Evolutionary conservation across 2,113 vertebrate genomes (phyloP).

Genomic region (Pogonocichla stellata): DNA sequence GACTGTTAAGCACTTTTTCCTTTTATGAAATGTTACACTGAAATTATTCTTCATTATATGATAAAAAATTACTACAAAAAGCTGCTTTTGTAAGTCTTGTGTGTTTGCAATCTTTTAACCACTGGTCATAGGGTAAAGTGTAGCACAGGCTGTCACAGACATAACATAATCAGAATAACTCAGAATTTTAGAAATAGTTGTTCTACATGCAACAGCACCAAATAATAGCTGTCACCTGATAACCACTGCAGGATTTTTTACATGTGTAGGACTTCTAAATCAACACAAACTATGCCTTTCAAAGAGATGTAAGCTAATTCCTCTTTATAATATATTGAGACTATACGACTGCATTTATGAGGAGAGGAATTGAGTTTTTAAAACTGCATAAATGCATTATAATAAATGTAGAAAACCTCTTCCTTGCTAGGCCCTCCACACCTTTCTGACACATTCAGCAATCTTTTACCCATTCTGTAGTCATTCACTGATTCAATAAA

Average conservation of each 20-base stretch:
- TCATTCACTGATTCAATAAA: neutral
- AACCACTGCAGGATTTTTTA: neutral
- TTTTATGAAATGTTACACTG: neutral
- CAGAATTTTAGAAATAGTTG: neutral
- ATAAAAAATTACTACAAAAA: neutral
- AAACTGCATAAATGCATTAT: neutral
- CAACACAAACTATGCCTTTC: neutral
- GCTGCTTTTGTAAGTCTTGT: neutral
- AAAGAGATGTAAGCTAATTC: neutral
- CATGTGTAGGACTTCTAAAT: neutral
- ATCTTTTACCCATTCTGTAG: neutral
- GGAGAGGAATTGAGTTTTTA: neutral
- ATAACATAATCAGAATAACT: neutral
- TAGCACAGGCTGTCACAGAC: neutral
- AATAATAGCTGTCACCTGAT: neutral
- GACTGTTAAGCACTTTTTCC: neutral
- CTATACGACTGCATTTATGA: neutral
- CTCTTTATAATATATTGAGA: neutral
- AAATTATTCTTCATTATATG: neutral
- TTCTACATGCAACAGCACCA: neutral
- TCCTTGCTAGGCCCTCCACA: neutral
- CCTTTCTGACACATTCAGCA: neutral
- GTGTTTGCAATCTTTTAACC: neutral
- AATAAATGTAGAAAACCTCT: neutral
- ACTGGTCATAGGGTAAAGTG: neutral